A percentile compares a stretch with the other conserved stretches of the same genome.
Conservation (phyloP, 2,797 vertebrate species). For the Amblyraja radiata region DNA sequence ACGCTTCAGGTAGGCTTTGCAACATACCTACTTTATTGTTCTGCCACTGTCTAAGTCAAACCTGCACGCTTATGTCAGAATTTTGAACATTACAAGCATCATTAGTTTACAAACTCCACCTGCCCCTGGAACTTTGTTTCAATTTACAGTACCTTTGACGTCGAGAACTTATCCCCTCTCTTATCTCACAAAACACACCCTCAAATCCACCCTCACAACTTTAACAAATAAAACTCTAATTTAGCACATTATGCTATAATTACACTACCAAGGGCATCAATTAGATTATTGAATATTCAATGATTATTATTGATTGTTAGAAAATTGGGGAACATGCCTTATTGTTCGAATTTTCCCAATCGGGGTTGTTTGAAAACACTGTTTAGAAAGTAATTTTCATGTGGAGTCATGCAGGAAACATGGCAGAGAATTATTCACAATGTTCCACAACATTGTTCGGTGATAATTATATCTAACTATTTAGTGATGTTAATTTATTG, state of each 20-base stretch:
- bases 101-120: neutral
- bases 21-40: no score
- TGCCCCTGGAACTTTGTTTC: neutral
- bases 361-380: neutral
- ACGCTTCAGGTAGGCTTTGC: no score
- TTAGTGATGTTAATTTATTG: neutral
- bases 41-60: neutral
- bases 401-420: neutral
- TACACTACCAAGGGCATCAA: neutral
- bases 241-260: neutral
- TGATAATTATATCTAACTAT: neutral
- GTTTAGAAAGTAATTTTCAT: neutral
- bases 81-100: neutral
- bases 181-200: no score
- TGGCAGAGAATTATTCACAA: neutral
- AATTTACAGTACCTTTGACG: neutral
- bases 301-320: neutral
- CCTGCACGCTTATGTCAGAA: neutral
- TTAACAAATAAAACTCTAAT: neutral
- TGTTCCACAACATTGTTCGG: neutral
- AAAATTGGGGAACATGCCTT: neutral
- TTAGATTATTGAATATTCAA: neutral
- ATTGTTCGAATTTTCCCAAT: neutral
- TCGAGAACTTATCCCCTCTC: neutral
- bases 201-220: neutral